phyloP scores from a whole-genome alignment of 2,797 vertebrate genomes.

The Microctenopoma lineatum region DNA sequence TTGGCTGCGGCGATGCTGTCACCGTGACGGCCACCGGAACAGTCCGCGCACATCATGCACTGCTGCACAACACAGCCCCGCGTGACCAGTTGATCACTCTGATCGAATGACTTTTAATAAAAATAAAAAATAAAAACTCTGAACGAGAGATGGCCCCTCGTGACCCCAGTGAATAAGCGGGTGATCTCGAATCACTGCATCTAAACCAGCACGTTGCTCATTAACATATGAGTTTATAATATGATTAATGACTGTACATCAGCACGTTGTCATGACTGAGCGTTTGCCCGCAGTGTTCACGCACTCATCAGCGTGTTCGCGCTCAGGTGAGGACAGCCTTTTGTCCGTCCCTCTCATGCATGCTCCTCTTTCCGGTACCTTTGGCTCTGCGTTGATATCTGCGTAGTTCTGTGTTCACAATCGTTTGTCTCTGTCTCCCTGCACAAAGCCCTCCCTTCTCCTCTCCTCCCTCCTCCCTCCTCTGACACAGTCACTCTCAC shows the following conservation, averaged over 20 bases:
- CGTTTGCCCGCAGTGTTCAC: neutral
- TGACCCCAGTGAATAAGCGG: neutral
- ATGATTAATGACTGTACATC: neutral
- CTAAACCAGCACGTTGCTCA: neutral
- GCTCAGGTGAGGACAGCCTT: slow-evolving; percentile 4
- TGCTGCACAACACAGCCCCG: slow-evolving; percentile 25
- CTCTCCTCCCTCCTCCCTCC: slow-evolving; percentile 55
- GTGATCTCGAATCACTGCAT: neutral
- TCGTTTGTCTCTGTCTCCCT: slow-evolving; percentile 71
- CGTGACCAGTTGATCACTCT: slow-evolving; percentile 3
- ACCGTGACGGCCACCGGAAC: slow-evolving; percentile 41
- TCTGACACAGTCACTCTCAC: slow-evolving; percentile 68
- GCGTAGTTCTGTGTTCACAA: slow-evolving; percentile 79
- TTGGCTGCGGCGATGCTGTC: slow-evolving; percentile 33
- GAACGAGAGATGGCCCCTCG: neutral
- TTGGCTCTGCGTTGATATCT: slow-evolving; percentile 83
- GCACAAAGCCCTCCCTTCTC: slow-evolving; percentile 60
- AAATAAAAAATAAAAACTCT: neutral
- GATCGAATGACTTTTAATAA: slow-evolving; percentile 19
- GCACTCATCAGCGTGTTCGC: neutral
- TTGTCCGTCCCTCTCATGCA: slow-evolving; percentile 23
- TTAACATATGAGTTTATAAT: neutral
- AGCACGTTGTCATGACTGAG: neutral
- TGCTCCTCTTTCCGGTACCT: slow-evolving; percentile 83
- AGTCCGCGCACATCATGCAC: slow-evolving; percentile 6